Base-by-base conservation (phyloP, 1,140 invertebrate genomes). In the Zaprionus nigranus region DNA sequence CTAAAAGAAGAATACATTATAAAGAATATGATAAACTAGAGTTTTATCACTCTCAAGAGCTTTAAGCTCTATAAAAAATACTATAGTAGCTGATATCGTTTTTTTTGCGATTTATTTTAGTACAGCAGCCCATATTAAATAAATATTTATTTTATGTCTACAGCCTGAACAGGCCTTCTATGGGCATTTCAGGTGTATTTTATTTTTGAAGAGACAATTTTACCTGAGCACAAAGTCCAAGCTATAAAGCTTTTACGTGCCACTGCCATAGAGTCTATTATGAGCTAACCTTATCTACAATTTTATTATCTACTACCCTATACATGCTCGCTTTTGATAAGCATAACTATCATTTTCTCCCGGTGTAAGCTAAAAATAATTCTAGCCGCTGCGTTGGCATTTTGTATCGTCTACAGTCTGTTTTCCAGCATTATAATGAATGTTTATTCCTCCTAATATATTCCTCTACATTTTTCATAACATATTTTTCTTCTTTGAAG, bases 181-280 rank as follows among this genome's bases (percentile, higher is more conserved):
- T 9, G 40, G 40, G 2, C 2, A 46, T 46, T 20, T 17, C 40
- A 17, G 40, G 15, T 17, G n/a, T 43, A 17, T 43, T 43, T 43
- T 17, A n/a, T 7, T 20, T 17, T 17, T 46, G 0, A 17, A 46
- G 2, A 46, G 7, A 46, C 40, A 46, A 46, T 46, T 46, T 51
- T 22, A 53, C 46, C 22, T 9, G 46, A 6, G 61, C 53, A 5
- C 61, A 64, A 64, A 64, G 49, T 64, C 12, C 61, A 54, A 54
- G 38, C 28, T 9, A 30, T 22, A 38, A 65, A 54, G 24, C 17
- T 22, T 38, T 15, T 5, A 13, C 5, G 12, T 56, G 53, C 26
- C 53, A 56, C 15, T 5, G 38, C 38, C 38, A 20, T 12, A 11
- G 7, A 11, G 3, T 20, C 46, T 28, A 51, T 12, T 56, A 56